Evolutionary conservation across 2,797 vertebrate species (phyloP), one percentile per base, ranked within the genome.

Genomic region (Circus cinereus): DNA sequence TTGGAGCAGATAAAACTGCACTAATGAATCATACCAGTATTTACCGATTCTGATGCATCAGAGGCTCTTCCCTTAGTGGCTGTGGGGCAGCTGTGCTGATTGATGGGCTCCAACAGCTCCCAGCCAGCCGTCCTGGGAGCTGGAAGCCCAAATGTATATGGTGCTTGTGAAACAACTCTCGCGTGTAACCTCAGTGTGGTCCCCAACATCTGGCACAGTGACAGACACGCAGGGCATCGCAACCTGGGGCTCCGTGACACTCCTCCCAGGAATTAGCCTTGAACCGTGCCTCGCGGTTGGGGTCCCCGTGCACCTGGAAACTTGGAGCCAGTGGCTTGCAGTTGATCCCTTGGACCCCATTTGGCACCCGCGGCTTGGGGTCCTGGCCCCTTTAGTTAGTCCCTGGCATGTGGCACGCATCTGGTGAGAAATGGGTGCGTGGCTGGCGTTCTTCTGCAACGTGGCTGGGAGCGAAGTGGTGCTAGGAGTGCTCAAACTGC

Each of bases 361-460:
- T 7, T 8, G 26, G 20, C 10, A 16, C 17, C 9, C 6, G 5
- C 21, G 11, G 40, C 32, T 54, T 1, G 9, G 47, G 3, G 24
- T 91, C 7, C 51, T 16, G n/a, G 6, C 32, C 14, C 65, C 21
- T 32, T 24, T 1, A 9, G n/a, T 1, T 16, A 14, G 34, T 36
- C 34, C 65, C 72, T 27, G 5, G 23, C 13, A 0, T 0, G 5
- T 11, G 68, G 27, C 2, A 4, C 24, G n/a, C 19, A 3, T 1
- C 8, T 14, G 48, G 9, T 22, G 40, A 38, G n/a, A 57, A 36
- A 8, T 2, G 23, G 42, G n/a, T 43, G 1, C 0, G 14, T 21
- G 72, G 40, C 43, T 0, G 4, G 26, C 0, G 2, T 12, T 34
- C 8, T 51, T 8, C 0, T 16, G 26, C 45, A 23, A 4, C 5